phyloP scores from a whole-genome alignment of 2,797 vertebrate species.

The Thalassophryne amazonica region DNA sequence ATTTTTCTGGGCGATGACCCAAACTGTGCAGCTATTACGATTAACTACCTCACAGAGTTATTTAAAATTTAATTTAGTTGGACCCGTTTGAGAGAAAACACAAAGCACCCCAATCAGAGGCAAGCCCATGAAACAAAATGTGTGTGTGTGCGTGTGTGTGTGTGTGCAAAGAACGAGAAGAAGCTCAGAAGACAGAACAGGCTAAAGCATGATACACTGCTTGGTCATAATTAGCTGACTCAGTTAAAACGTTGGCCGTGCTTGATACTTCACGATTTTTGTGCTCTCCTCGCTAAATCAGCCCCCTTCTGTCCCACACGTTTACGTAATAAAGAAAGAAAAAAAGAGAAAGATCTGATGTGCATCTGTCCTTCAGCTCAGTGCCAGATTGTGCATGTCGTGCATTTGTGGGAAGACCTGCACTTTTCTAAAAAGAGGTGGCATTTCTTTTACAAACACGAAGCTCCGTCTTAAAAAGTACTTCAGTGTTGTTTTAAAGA shows the following conservation, averaged over 20 bases:
- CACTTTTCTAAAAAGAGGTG: conserved; percentile 8
- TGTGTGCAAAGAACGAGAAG: conserved; percentile 12
- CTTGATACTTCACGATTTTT: conserved; percentile 66
- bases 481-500: not conserved
- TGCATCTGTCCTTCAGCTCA: conserved; percentile 27
- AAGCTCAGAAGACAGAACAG: conserved; percentile 3
- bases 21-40: conserved; percentile 36
- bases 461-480: not conserved
- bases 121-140: conserved; percentile 24
- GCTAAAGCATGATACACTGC: conserved; percentile 12
- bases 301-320: conserved; percentile 51
- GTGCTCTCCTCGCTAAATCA: conserved; percentile 31
- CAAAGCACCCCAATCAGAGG: conserved; percentile 26
- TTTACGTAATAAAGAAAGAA: conserved; percentile 24
- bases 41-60: conserved; percentile 40
- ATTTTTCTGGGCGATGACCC: conserved; percentile 29
- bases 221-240: conserved; percentile 42
- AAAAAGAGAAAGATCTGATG: conserved; percentile 3
- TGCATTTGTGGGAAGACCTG: conserved; percentile 10
- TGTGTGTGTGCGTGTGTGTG: conserved; percentile 6
- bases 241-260: conserved; percentile 37
- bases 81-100: conserved; percentile 38
- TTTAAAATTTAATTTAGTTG: conserved; percentile 39
- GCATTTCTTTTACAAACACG: not conserved
- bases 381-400: conserved; percentile 42